These are phyloP conservation scores for Onchidella celtica DNA, from an alignment of 2,888 invertebrate species.

Conservation along the genomic window DNA sequence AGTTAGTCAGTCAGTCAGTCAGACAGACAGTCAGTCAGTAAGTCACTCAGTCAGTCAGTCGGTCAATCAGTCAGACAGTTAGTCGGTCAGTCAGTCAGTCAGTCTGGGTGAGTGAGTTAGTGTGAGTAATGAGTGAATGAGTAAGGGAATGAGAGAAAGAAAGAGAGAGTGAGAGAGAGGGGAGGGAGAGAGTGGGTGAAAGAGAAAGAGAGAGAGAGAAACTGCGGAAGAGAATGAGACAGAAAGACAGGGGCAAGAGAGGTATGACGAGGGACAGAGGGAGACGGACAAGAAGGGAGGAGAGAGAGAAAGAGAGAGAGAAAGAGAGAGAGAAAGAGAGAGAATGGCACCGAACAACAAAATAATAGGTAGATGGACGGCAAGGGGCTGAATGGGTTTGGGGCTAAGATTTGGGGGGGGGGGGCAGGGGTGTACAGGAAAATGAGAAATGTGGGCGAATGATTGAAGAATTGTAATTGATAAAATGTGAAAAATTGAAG, in stretches of 20 bases:
- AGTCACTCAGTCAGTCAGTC: too few relatives aligned
- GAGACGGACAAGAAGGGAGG: background rate
- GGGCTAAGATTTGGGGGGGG: background rate
- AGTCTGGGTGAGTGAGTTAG: background rate
- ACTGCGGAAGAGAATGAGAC: conserved; percentile 42
- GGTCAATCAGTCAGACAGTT: too few relatives aligned
- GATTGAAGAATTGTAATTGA: background rate
- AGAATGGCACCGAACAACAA: background rate
- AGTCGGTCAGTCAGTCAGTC: too few relatives aligned
- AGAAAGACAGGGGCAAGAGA: conserved; percentile 51
- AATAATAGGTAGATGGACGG: too few relatives aligned
- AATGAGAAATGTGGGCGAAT: background rate
- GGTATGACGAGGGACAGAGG: conserved; percentile 31
- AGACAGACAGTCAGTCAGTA: too few relatives aligned
- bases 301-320: background rate
- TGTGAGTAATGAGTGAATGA: background rate
- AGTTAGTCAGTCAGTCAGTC: too few relatives aligned
- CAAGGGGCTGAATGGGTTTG: too few relatives aligned
- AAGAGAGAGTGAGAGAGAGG: background rate
- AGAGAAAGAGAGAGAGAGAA: background rate
- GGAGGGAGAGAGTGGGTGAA: background rate
- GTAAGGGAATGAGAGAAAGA: background rate
- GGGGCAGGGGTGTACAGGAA: background rate
- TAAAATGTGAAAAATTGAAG: background rate
- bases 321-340: background rate